Evolutionary conservation across 2,888 invertebrate species (phyloP).

Genomic region (Escarpia spicata): DNA sequence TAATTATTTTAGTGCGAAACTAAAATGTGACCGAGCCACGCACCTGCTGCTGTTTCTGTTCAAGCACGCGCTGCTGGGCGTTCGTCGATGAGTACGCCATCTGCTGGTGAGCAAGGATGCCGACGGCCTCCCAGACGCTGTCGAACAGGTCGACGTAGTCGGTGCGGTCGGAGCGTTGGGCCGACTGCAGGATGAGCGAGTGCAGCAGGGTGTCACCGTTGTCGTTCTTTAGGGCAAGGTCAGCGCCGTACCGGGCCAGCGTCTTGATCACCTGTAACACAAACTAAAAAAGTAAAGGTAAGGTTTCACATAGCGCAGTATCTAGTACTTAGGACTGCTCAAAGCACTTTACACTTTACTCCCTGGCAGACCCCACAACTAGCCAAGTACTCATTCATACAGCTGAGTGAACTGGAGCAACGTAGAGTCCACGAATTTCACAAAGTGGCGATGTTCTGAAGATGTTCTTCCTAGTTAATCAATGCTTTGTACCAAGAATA

Average conservation of each 20-base stretch:
- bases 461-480: too few relatives aligned
- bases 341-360: too few relatives aligned
- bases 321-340: too few relatives aligned
- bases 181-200: conserved; percentile 41
- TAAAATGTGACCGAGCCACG: background rate
- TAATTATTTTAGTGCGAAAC: too few relatives aligned
- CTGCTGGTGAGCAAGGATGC: conserved; percentile 36
- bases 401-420: too few relatives aligned
- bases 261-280: conserved; percentile 39
- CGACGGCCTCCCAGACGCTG: conserved; percentile 40
- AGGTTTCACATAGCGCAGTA: too few relatives aligned
- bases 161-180: conserved; percentile 32
- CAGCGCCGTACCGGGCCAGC: conserved; percentile 42
- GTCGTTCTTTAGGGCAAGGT: conserved; percentile 38
- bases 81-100: conserved; percentile 37
- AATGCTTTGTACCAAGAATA: too few relatives aligned
- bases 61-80: conserved; percentile 38
- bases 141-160: conserved; percentile 38
- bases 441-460: background rate
- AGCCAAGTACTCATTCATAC: too few relatives aligned
- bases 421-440: background rate
- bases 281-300: too few relatives aligned
- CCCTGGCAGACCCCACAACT: too few relatives aligned
- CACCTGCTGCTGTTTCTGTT: conserved; percentile 38
- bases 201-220: conserved; percentile 43